A percentile compares a stretch with the other conserved stretches of the same genome.
Evolutionary conservation across 2,888 invertebrate species (phyloP).

Genomic region (Anthophora plumipes): DNA sequence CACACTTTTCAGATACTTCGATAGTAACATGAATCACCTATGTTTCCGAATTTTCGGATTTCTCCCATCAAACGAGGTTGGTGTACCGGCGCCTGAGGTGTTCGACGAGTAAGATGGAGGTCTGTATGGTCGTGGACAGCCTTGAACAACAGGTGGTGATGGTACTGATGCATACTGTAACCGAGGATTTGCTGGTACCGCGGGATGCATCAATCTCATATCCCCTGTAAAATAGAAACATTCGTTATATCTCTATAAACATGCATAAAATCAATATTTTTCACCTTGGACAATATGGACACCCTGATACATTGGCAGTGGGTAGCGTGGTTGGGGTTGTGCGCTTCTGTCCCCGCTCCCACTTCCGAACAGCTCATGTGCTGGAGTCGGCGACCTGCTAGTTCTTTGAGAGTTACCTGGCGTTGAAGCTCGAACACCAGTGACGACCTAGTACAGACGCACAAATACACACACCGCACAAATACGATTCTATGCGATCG

Average conservation of each 20-base stretch:
- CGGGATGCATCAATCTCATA: conserved; percentile 83
- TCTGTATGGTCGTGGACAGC: conserved; percentile 81
- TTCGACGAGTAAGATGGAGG: conserved; percentile 82
- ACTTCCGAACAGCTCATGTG: conserved; percentile 80
- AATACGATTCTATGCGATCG: neutral
- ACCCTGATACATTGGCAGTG: conserved; percentile 84
- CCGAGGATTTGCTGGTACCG: conserved; percentile 80
- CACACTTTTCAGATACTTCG: neutral
- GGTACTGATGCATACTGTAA: conserved; percentile 81
- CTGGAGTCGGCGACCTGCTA: conserved; percentile 82
- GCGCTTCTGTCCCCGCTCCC: conserved; percentile 80
- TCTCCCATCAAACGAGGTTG: conserved; percentile 80
- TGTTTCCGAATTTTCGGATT: conserved; percentile 82
- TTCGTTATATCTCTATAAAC: neutral
- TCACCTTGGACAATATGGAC: conserved; percentile 83
- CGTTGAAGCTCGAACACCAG: conserved; percentile 81
- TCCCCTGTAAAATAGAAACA: conserved; percentile 63
- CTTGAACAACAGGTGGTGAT: conserved; percentile 83
- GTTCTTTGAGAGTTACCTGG: conserved; percentile 82
- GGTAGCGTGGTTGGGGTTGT: conserved; percentile 82
- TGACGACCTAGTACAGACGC: conserved; percentile 71
- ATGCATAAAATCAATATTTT: neutral
- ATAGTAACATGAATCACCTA: conserved; percentile 71
- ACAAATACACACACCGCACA: neutral
- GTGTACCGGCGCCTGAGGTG: conserved; percentile 79